Evolutionary conservation across 1,140 invertebrate species (phyloP), one percentile per base, ranked within the genome.

Genomic region (Linepithema humile): DNA sequence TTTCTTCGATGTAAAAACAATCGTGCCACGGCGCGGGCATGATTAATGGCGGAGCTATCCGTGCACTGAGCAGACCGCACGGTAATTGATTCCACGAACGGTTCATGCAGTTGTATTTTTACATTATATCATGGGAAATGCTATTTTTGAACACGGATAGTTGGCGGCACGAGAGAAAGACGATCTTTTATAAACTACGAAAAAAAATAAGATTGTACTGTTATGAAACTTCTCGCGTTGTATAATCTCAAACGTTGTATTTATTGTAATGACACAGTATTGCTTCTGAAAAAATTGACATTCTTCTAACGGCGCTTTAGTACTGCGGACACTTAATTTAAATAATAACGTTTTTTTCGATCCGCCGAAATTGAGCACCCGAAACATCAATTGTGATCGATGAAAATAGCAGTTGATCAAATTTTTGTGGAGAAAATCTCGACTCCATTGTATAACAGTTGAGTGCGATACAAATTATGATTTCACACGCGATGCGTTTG

Each of bases 31-130:
- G 57, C 69, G 78, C 78, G 32, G 20, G 70, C 29, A 50, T 82
- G 78, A 82, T 82, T 82, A 82, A 82, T 82, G 53, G 45, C 69
- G 55, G 55, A 45, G 69, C 53, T 48, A 73, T 82, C 53, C 60
- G 62, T n/a, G 64, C 40, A 35, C 23, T 50, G 50, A 40, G 65
- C 77, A 60, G 48, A 59, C 40, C 55, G 53, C 23, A 72, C 78
- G 78, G 78, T 74, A 82, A 82, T 82, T 73, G 69, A 82, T 82
- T 82, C 70, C 70, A 38, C 55, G 69, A 74, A 72, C 69, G 55
- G 65, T 64, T 55, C 70, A 12, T 69, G 64, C 50, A 3, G 23
- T 43, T 29, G 64, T 9, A 50, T 67, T 77, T 65, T 77, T 77
- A 67, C 60, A 12, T 70, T 32, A 26, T 38, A 26, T 23, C 64